Conservation (phyloP, 2,888 invertebrate species). For the Seira sanloemensis region DNA sequence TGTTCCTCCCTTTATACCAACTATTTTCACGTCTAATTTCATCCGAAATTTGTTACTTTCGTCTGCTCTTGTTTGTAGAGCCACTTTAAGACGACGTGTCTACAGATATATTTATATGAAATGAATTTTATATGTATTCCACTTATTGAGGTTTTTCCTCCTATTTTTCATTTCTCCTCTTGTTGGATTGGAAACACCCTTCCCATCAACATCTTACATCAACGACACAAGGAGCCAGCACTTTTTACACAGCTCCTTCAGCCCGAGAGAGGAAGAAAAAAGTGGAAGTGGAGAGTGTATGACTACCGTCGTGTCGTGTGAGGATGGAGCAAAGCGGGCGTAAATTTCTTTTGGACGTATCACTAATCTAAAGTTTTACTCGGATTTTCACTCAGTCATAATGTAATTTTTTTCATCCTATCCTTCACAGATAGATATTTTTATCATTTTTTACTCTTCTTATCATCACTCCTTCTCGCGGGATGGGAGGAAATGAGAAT, state of each 20-base stretch:
- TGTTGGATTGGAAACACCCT: conserved; percentile 40
- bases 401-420: not conserved
- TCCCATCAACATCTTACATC: conserved; percentile 29
- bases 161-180: not conserved
- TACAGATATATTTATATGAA: not conserved
- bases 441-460: too few relatives aligned
- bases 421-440: too few relatives aligned
- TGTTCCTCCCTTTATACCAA: conserved; percentile 52
- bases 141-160: conserved; percentile 11
- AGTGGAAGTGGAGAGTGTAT: not conserved
- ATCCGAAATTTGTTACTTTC: conserved; percentile 63
- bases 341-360: not conserved
- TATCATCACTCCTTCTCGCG: not conserved
- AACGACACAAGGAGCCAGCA: not conserved
- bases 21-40: conserved; percentile 68
- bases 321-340: not conserved
- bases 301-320: too few relatives aligned
- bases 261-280: too few relatives aligned
- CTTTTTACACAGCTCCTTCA: not conserved
- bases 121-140: not conserved
- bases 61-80: conserved; percentile 56
- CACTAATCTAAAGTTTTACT: not conserved
- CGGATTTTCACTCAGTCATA: not conserved
- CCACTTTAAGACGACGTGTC: conserved; percentile 25
- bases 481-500: not conserved